Percentiles rank a stretch among this genome's conserved stretches.
These are phyloP conservation scores for Cebus imitator DNA, from an alignment of 2,113 vertebrate species.

Conservation along the genomic window DNA sequence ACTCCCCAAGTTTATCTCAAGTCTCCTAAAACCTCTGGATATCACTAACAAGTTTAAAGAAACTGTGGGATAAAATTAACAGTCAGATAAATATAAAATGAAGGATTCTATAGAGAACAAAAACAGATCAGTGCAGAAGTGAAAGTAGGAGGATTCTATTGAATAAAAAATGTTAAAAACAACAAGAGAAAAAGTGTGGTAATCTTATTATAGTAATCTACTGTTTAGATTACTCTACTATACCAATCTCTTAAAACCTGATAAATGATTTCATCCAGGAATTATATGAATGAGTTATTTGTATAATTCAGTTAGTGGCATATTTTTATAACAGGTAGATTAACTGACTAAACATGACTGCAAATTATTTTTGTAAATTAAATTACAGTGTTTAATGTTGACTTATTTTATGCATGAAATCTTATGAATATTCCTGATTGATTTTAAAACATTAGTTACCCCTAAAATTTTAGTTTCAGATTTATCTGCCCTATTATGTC, in stretches of 20 bases:
- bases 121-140: background rate
- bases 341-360: background rate
- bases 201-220: background rate
- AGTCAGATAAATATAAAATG: background rate
- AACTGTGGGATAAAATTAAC: background rate
- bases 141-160: background rate
- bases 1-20: background rate
- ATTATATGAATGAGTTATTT: background rate
- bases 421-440: background rate
- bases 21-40: background rate
- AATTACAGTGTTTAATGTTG: background rate
- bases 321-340: background rate
- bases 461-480: constrained; percentile 27
- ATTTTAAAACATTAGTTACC: background rate
- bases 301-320: background rate
- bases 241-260: too few relatives aligned
- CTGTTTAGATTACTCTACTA: too few relatives aligned
- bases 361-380: background rate
- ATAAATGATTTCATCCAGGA: background rate
- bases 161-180: background rate
- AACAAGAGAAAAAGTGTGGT: background rate
- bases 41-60: background rate
- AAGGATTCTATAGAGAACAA: background rate
- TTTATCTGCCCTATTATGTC: background rate
- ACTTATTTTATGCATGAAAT: background rate